A percentile compares a stretch with the other conserved stretches of the same genome.
phyloP scores from a whole-genome alignment of 2,797 vertebrate species.

The Serranus cabrilla region DNA sequence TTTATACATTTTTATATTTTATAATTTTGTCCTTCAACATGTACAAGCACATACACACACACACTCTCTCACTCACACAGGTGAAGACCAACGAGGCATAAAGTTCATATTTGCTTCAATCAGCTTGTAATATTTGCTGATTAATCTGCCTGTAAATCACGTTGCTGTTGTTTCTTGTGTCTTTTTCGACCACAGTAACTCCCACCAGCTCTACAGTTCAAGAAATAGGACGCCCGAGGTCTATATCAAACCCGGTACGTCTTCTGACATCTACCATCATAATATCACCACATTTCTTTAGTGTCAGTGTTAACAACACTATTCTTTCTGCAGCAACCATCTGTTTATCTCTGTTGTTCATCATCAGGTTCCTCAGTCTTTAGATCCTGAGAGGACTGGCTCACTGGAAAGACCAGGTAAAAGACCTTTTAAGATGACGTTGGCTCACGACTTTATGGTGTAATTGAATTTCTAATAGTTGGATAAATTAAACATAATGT shows the following conservation, averaged over 20 bases:
- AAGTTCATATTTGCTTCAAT: background rate
- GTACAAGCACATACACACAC: no score
- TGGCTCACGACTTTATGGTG: background rate
- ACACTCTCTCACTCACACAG: no score
- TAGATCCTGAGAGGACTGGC: fast-evolving
- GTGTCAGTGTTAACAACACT: background rate
- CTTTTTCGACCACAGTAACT: constrained; percentile 6
- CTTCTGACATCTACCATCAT: background rate
- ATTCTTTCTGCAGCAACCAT: background rate
- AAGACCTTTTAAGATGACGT: background rate
- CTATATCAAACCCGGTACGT: constrained; percentile 22
- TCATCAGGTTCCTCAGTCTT: background rate
- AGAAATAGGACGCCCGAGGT: constrained; percentile 4
- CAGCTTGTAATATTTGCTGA: background rate
- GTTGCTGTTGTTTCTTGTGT: background rate
- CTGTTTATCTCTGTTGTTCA: constrained; percentile 6
- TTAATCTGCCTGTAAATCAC: constrained; percentile 6
- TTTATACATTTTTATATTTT: no score
- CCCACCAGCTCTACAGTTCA: background rate
- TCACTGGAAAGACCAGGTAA: constrained; percentile 31
- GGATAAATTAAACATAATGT: background rate
- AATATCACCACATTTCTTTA: background rate
- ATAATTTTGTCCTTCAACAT: no score
- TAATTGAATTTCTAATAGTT: background rate
- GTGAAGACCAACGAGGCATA: no score